Percentiles rank a stretch among this genome's conserved stretches.
These are phyloP conservation scores for Grapholita molesta DNA, from an alignment of 1,140 invertebrate genomes.

Conservation along the genomic window DNA sequence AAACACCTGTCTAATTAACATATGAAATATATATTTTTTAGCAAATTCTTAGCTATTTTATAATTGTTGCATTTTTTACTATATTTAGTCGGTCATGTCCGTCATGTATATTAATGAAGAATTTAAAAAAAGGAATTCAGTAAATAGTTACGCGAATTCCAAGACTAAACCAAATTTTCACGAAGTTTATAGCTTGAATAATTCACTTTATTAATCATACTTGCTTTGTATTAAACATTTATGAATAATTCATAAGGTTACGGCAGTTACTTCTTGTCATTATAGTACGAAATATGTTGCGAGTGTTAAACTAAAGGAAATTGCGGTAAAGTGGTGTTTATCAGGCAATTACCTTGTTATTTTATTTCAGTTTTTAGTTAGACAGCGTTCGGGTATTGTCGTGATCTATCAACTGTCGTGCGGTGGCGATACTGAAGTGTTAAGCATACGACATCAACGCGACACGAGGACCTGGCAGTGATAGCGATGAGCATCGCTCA, in stretches of 20 bases:
- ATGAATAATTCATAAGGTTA: constrained; percentile 11
- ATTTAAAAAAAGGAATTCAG: neutral
- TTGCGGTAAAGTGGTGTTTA: constrained; percentile 11
- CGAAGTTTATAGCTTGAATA: neutral
- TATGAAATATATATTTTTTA: no score
- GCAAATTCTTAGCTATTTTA: no score
- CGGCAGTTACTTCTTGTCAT: constrained; percentile 14
- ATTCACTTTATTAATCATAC: constrained; percentile 13
- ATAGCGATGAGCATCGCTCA: no score
- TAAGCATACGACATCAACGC: neutral
- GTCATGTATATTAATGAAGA: neutral
- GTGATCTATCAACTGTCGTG: neutral
- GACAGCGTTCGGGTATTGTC: neutral
- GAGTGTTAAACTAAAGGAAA: constrained; percentile 5
- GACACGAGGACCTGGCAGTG: neutral
- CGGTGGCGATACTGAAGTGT: neutral
- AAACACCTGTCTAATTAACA: no score
- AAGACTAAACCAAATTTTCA: constrained; percentile 2
- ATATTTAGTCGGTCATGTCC: neutral
- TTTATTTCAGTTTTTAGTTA: neutral
- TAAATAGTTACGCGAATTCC: neutral
- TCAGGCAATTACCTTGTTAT: neutral
- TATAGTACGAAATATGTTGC: constrained; percentile 3
- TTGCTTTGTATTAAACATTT: constrained; percentile 6
- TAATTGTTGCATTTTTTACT: no score